Conservation (phyloP, 2,113 vertebrate species). For the Eublepharis macularius region DNA sequence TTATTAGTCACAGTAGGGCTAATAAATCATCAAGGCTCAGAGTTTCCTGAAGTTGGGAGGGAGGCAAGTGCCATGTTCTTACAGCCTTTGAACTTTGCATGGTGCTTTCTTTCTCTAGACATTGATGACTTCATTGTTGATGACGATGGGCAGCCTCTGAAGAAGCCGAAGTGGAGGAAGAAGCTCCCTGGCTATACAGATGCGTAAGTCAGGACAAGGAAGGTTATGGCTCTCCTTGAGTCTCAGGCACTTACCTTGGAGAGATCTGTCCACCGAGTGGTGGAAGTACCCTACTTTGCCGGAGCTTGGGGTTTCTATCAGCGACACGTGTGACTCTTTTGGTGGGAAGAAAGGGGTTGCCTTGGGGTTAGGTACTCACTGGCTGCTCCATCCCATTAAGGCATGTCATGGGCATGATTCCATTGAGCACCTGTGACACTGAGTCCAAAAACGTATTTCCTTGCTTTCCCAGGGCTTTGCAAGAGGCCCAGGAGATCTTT, state of each 20-base stretch:
- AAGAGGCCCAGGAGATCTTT: slow-evolving; percentile 98
- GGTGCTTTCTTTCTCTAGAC: slow-evolving; percentile 72
- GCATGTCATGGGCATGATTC: not conserved
- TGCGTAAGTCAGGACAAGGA: slow-evolving; percentile 82
- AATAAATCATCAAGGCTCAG: not conserved
- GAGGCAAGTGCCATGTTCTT: accelerated
- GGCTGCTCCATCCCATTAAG: not conserved
- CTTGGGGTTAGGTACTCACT: not conserved
- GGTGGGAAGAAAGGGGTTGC: not conserved
- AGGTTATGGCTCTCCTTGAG: not conserved
- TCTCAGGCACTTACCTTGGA: not conserved
- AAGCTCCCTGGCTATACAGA: slow-evolving; percentile 96
- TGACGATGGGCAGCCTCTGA: slow-evolving; percentile 95
- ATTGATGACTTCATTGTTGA: slow-evolving; percentile 98
- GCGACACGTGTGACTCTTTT: not conserved
- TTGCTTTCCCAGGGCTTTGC: slow-evolving; percentile 85
- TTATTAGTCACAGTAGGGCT: not conserved
- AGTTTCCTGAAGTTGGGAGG: not conserved
- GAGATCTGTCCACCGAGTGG: not conserved
- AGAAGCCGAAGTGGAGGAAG: slow-evolving; percentile 93
- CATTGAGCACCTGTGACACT: too few relatives aligned
- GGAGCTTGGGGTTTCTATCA: not conserved
- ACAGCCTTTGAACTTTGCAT: not conserved
- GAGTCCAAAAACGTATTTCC: not conserved
- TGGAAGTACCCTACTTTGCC: not conserved